Conservation (phyloP, 2,113 vertebrate genomes). For the Callospermophilus lateralis region DNA sequence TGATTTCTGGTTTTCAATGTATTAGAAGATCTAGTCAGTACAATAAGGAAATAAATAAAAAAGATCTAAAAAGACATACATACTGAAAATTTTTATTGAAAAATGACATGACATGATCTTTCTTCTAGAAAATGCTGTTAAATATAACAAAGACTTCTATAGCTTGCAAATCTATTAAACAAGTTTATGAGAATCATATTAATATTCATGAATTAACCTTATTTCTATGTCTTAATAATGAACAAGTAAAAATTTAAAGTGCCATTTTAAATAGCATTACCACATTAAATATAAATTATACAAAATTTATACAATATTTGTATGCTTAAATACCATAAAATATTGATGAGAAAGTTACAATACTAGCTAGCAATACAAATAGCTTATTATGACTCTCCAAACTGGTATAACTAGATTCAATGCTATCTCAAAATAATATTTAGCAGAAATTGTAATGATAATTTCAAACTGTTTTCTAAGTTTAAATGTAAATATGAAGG, state of each 20-base stretch:
- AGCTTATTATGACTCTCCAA: background rate
- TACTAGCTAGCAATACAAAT: background rate
- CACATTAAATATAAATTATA: background rate
- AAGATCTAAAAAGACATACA: background rate
- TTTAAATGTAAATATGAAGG: background rate
- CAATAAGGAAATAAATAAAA: background rate
- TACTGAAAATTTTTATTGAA: background rate
- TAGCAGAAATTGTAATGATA: background rate
- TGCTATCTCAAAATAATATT: background rate
- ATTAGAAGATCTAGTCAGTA: background rate
- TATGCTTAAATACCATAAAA: background rate
- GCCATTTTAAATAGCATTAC: background rate
- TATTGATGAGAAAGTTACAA: background rate
- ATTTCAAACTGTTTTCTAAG: background rate
- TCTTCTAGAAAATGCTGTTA: background rate
- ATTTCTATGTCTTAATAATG: background rate
- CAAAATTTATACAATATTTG: background rate
- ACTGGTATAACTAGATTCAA: background rate
- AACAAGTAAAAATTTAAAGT: background rate
- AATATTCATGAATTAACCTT: background rate
- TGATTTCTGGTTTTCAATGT: background rate
- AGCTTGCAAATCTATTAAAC: background rate
- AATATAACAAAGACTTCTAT: background rate
- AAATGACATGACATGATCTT: background rate
- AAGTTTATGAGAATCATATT: background rate